Evolutionary conservation across 2,888 invertebrate species (phyloP), one percentile per base, ranked within the genome.

Genomic region (Monopis laevigella): DNA sequence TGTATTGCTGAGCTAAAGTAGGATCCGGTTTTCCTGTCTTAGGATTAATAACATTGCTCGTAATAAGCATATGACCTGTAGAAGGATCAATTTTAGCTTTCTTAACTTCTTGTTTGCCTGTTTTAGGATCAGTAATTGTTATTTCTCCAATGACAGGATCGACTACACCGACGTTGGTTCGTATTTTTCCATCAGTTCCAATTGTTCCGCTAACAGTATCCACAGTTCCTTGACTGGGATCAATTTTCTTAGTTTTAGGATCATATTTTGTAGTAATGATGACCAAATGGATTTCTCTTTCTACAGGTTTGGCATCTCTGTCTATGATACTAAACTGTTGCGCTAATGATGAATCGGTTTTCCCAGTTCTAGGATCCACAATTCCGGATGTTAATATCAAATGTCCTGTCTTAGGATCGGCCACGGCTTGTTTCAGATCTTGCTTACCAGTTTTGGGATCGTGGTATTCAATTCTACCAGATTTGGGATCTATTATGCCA

Each of bases 91-190:
- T 58, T 36, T 70, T 69, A 43, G 80, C 70, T 48, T 85, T 82
- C 62, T 86, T 88, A 1, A 84, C 71, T 47, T 87, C 85, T 45
- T 83, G 67, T 43, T 64, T 74, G 14, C 82, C 81, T 2, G 81
- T 78, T 46, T 58, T 69, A 1, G 77, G 77, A 48, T 82, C 75
- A 3, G 73, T 73, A 3, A 71, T 52, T 6, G 65, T 54, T n/a
- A 82, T 73, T 54, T 81, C 78, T 19, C 86, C 86, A 16, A 83
- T 84, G 46, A 82, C 75, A 1, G 85, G 85, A 52, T 88, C 87
- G 18, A 88, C 78, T 27, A 84, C 69, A 10, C 88, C 88, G 42
- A 87, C 82, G 53, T 88, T 88, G 4, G 88, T 87, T 21, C 66
- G 64, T 43, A 82, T 78, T 51, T 68, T 80, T 17, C 82, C 81